Conservation (phyloP, 2,113 vertebrate genomes). For the Tyrannus savana region DNA sequence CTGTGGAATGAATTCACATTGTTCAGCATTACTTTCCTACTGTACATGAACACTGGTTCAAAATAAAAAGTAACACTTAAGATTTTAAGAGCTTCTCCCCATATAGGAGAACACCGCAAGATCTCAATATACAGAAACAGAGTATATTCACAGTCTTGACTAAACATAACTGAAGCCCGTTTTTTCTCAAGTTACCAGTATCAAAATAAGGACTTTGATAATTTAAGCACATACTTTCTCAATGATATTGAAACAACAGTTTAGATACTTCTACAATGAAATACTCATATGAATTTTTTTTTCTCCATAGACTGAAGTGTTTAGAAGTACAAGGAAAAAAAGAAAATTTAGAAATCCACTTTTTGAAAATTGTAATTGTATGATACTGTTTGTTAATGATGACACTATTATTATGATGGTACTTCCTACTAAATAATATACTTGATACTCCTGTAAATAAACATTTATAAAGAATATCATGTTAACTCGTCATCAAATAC, state of each 20-base stretch:
- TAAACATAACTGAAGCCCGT: neutral
- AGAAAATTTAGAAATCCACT: neutral
- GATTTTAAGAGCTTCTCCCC: neutral
- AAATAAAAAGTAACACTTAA: neutral
- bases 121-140: neutral
- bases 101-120: neutral
- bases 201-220: neutral
- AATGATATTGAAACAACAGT: neutral
- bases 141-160: neutral
- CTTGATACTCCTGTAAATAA: neutral
- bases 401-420: neutral
- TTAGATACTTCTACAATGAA: neutral
- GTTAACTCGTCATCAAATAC: neutral
- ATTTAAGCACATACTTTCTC: neutral
- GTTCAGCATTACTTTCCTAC: neutral
- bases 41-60: neutral
- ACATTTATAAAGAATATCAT: neutral
- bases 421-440: neutral
- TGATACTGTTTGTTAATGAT: neutral
- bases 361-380: neutral
- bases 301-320: neutral
- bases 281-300: neutral
- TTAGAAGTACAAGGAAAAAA: neutral
- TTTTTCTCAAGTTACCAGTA: neutral
- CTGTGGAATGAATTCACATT: neutral